Evolutionary conservation across 1,140 invertebrate genomes (phyloP), one percentile per base, ranked within the genome.

Genomic region (Zaprionus inermis): DNA sequence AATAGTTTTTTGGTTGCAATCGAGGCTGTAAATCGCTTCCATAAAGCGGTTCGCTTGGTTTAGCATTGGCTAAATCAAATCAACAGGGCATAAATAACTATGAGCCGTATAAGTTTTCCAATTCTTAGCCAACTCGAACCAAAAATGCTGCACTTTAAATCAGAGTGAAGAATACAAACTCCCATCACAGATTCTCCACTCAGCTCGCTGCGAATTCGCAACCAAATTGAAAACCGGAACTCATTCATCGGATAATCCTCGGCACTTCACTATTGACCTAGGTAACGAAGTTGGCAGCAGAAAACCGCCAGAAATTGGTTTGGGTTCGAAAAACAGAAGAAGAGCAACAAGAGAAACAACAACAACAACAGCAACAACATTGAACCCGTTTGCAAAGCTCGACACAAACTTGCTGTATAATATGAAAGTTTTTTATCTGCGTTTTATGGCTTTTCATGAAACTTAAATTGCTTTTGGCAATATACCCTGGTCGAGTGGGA

Each of bases 401-500:
- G n/a, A 32, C 30, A 32, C 28, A 56, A 56, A 30, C 22, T 30
- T 16, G 20, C 22, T n/a, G 32, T 52, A 56, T 38, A 59, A 28
- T 36, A 52, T 30, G 20, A 59, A 24, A 60, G 22, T 58, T 59
- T 64, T 72, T 60, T 46, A 46, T 54, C 65, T 55, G 56, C 46
- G 57, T 44, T 67, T 73, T 68, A 56, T 68, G 36, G 36, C 36
- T 22, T 38, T 52, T n/a, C 30, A 56, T 54, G 32, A 57, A 69
- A 69, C 57, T 73, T 69, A 61, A 73, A 73, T 69, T 61, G 71
- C 71, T 30, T 68, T 60, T 38, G 18, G 52, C n/a, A 16, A 55
- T 16, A 32, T 10, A 55, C 14, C 28, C 28, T 10, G 28, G 5
- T 20, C 1, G 12, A 32, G 28, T 28, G 30, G 7, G 10, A 10